phyloP scores from a whole-genome alignment of 2,888 invertebrate genomes.

The Ophraella communa region DNA sequence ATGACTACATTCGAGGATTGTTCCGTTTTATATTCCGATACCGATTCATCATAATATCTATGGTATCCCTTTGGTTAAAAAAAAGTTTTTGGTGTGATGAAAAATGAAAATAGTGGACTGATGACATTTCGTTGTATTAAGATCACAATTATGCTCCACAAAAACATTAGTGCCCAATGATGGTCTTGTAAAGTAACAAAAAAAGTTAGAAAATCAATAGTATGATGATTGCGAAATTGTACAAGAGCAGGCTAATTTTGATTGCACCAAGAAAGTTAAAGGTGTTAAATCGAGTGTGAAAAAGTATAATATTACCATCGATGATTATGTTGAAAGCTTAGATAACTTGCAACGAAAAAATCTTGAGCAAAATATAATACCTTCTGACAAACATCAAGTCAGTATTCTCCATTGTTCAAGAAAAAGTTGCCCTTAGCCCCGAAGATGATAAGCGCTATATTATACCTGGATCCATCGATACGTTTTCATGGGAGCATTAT shows the following conservation, averaged over 20 bases:
- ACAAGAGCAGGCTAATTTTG: slow-evolving; percentile 32
- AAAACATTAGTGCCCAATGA: slow-evolving; percentile 23
- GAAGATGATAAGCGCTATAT: no score
- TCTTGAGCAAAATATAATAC: slow-evolving; percentile 23
- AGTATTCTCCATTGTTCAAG: no score
- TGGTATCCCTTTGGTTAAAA: neutral
- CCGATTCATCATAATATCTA: neutral
- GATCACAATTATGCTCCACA: neutral
- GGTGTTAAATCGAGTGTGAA: slow-evolving; percentile 30
- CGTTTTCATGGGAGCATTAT: no score
- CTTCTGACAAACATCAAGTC: slow-evolving; percentile 32
- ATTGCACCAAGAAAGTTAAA: slow-evolving; percentile 34
- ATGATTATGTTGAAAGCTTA: slow-evolving; percentile 31
- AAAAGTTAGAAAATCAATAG: neutral
- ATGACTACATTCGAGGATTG: no score
- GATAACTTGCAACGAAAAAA: slow-evolving; percentile 2
- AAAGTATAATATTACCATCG: slow-evolving; percentile 28
- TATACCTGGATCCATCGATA: no score
- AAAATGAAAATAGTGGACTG: neutral
- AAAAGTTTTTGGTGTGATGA: no score
- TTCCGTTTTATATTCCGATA: no score
- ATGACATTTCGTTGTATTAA: slow-evolving; percentile 15
- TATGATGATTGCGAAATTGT: slow-evolving; percentile 15
- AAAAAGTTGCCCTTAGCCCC: no score
- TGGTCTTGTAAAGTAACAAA: neutral